Evolutionary conservation across 2,888 invertebrate genomes (phyloP), one percentile per base, ranked within the genome.

Genomic region (Polydrusus tereticollis): DNA sequence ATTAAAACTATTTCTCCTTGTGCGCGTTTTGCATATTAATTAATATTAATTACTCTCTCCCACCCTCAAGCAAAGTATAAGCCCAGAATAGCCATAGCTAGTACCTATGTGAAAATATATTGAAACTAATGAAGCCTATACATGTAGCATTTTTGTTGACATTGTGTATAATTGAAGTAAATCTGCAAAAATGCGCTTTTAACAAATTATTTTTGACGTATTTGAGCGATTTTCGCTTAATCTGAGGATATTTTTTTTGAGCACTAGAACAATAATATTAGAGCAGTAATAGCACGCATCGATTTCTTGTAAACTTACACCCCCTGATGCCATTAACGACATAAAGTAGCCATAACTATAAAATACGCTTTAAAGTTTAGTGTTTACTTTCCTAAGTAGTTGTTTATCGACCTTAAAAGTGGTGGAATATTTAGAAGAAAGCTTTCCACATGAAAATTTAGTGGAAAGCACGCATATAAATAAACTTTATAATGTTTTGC

Each of bases 361-460:
- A 50, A 50, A 50, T 50, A 14, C 50, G 50, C 26, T 50, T 50
- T 23, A 50, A 50, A 50, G 50, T 26, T 50, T 50, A 21, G 50
- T 50, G 50, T 50, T n/a, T 50, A 50, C 26, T 50, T 26, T 20
- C 14, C 50, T 50, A 14, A 50, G 50, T 50, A 50, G 26, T 14
- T 43, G 20, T 26, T 50, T 50, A 50, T 50, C 26, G 26, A 23
- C 14, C 14, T 26, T n/a, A 26, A 50, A 50, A 50, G 26, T 45
- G 2, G 14, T 50, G 5, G 50, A 23, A 14, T 50, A 50, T 50
- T 50, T 50, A 50, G 50, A 50, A 50, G 26, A 45, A 20, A 45
- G 12, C 7, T 45, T 45, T 41, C 16, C 14, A 41, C n/a, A 6
- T n/a, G 7, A 41, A 29, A 36, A 36, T 12, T 7, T 36, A n/a